These are phyloP conservation scores for Mycalesis mineus DNA, from an alignment of 2,888 invertebrate genomes.

Conservation along the genomic window DNA sequence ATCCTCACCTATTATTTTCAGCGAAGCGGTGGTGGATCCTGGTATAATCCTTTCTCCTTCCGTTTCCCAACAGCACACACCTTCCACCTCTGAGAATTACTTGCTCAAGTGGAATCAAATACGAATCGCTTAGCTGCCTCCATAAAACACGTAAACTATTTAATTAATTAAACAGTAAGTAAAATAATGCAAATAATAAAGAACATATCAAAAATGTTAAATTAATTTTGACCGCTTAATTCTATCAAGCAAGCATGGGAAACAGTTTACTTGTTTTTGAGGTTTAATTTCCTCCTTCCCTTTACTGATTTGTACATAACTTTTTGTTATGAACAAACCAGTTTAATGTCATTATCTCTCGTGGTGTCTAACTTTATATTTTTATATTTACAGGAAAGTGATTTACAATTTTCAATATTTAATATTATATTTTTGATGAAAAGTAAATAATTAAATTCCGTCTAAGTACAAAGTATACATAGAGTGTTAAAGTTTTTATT, in stretches of 20 bases:
- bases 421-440: constrained; percentile 66
- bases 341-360: constrained; percentile 34
- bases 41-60: constrained; percentile 46
- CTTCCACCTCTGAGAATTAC: constrained; percentile 71
- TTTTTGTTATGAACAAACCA: constrained; percentile 56
- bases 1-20: constrained; percentile 29
- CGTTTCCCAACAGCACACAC: constrained; percentile 67
- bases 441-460: constrained; percentile 61
- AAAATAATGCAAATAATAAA: background rate
- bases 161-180: background rate
- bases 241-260: too few relatives aligned
- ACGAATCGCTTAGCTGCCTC: constrained; percentile 76
- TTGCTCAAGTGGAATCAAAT: constrained; percentile 68
- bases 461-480: constrained; percentile 70
- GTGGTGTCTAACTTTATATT: constrained; percentile 24
- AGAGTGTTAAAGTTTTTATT: constrained; percentile 44
- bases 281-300: constrained; percentile 46
- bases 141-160: constrained; percentile 46
- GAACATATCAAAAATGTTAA: too few relatives aligned
- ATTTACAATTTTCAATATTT: constrained; percentile 50
- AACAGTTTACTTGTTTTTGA: constrained; percentile 51
- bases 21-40: constrained; percentile 72
- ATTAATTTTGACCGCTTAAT: background rate
- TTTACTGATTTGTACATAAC: constrained; percentile 65
- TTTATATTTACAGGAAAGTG: constrained; percentile 58